Evolutionary conservation across 1,140 invertebrate species (phyloP), one percentile per base, ranked within the genome.

Genomic region (Drosophila kikkawai): DNA sequence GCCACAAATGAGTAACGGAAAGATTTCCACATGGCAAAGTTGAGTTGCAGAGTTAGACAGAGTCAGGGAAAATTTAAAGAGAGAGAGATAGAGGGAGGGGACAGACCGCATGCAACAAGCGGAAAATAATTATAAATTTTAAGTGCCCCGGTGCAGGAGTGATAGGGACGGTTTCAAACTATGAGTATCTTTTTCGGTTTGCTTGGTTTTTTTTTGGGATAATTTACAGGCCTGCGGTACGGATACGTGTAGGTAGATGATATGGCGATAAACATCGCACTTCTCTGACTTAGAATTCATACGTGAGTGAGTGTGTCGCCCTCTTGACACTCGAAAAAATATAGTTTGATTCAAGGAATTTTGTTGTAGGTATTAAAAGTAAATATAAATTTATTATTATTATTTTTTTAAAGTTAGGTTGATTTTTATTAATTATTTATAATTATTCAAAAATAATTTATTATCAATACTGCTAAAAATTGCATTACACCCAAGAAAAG

Each of bases 91-190:
- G 36, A 36, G 29, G 36, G 37, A 22, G 8, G 39, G 47, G 5
- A 4, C 45, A 34, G 66, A 8, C 26, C 17, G 45, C 60, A 76
- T 77, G 82, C 82, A 85, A 85, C 82, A 84, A 84, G 67, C 82
- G 82, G 82, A 85, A 85, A 85, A 86, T 85, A 85, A 85, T 85
- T 85, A 86, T 85, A 85, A 75, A 82, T 85, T 78, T 78, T 65
- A 85, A 85, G 78, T 76, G 65, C 75, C 66, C 75, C 74, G 55
- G 42, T 61, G 66, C 34, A 57, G 63, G 42, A 55, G 55, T 22
- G 58, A 70, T 50, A 29, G 55, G 19, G 56, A 57, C 4, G 58
- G 45, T 26, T 58, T 22, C 19, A 41, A 26, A 42, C 34, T 53
- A 58, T 60, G 26, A 42, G 39, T 53, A 58, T 60, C 58, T 56